Evolutionary conservation across 2,888 invertebrate genomes (phyloP).

Genomic region (Drosophila mimica): DNA sequence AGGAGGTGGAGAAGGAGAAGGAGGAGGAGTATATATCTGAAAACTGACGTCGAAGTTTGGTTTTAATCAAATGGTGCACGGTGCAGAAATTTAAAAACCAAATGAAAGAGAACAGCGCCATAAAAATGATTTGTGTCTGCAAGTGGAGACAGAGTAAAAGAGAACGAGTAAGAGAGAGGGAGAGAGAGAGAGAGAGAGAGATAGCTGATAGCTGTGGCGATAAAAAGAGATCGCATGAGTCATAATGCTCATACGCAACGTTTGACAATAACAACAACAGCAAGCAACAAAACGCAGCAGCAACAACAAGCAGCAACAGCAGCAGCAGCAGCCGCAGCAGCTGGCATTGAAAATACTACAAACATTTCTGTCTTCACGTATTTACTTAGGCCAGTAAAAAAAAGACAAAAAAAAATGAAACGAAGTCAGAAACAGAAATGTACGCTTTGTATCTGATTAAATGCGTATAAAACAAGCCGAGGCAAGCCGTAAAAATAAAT

Average conservation of each 20-base stretch:
- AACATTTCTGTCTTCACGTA: constrained; percentile 23
- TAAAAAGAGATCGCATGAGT: constrained; percentile 36
- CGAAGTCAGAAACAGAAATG: not conserved
- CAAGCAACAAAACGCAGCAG: not conserved
- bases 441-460: constrained; percentile 56
- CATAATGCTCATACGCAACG: constrained; percentile 59
- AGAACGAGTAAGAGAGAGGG: not conserved
- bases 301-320: not conserved
- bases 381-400: constrained; percentile 39
- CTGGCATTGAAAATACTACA: constrained; percentile 38
- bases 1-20: not conserved
- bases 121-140: constrained; percentile 65
- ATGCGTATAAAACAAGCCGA: constrained; percentile 28
- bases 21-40: not conserved
- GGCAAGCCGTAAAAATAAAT: constrained; percentile 35
- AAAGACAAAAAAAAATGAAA: constrained; percentile 5
- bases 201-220: not conserved
- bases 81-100: constrained; percentile 57
- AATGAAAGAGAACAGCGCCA: constrained; percentile 57
- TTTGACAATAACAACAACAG: constrained; percentile 39
- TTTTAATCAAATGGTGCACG: constrained; percentile 68
- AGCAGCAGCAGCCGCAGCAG: constrained; percentile 20
- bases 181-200: not conserved
- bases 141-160: not conserved
- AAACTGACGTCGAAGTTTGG: constrained; percentile 27